phyloP scores from a whole-genome alignment of 1,140 invertebrate genomes.

The Drosophila trapezifrons region DNA sequence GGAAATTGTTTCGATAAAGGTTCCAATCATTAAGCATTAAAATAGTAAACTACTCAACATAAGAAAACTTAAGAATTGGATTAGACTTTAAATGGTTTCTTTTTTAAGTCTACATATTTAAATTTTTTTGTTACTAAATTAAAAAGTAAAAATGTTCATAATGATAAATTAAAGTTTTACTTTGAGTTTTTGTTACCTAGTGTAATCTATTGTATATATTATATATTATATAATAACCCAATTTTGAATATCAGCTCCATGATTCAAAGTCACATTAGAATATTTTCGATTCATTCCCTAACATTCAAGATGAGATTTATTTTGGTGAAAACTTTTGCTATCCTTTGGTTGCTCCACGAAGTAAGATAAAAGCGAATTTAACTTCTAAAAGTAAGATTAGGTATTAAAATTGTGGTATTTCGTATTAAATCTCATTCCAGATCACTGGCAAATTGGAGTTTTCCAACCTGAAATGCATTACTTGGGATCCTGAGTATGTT shows the following conservation, averaged over 20 bases:
- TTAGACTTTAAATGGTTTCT: too few relatives aligned
- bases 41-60: background rate
- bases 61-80: background rate
- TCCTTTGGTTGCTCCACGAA: background rate
- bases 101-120: too few relatives aligned
- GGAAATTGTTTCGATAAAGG: background rate
- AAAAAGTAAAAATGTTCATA: too few relatives aligned
- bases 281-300: background rate
- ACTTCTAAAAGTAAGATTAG: background rate
- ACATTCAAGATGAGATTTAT: background rate
- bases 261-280: too few relatives aligned
- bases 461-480: slow-evolving; percentile 5
- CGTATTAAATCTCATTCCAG: background rate
- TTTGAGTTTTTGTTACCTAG: background rate
- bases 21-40: background rate
- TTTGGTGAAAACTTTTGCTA: background rate
- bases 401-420: background rate
- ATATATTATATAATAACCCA: too few relatives aligned
- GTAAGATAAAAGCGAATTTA: background rate
- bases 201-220: too few relatives aligned
- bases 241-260: too few relatives aligned
- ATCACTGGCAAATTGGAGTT: slow-evolving; percentile 1
- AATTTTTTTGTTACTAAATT: too few relatives aligned
- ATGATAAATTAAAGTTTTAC: background rate
- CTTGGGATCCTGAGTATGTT: slow-evolving; percentile 10